Base-by-base conservation (phyloP, 2,113 vertebrate genomes). In the Malurus melanocephalus region DNA sequence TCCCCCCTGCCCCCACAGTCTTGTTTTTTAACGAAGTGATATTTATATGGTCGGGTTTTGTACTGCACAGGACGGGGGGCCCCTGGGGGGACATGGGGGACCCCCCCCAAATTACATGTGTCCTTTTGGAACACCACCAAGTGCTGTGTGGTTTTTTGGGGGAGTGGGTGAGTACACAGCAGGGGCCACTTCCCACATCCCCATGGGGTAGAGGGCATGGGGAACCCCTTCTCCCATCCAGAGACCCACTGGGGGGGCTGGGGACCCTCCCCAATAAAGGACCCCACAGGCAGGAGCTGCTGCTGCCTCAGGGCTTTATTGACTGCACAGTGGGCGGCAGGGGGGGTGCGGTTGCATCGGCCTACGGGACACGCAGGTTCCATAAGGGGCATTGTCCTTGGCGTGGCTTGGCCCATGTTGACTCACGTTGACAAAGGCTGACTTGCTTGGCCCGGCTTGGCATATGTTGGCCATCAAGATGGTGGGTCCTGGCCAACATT, bases 311-410 rank as follows among this genome's bases (percentile, higher is more conserved):
- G 62, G 67, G 73, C 43, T 88, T 88, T 92, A 88, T 92, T 84
- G 80, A 14, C 48, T 38, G 43, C 38, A 13, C 12, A 1, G 26
- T 7, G 30, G 28, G 18, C 43, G 17, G 14, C 4, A 2, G 8
- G 40, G 16, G 28, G 24, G 30, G 3, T 9, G 4, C 1, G 7
- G 66, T 38, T 5, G 1, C 3, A 68, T 8, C 2, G 1, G 35
- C 28, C 23, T 8, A 1, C 2, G 60, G 22, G 14, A 15, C 27
- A 3, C 7, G 0, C 1, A 1, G 27, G 32, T 61, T 16, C 23
- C 4, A 0, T 8, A 1, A 5, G 26, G 16, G 42, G 5, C 33
- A 5, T 0, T 0, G 26, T 46, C 43, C n/a, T 46, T 33, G 27
- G 42, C 42, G 18, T 3, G 1, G 5, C 26, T 20, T 4, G 27